Conservation (phyloP, 2,888 invertebrate genomes). For the Rhamnusium bicolor region DNA sequence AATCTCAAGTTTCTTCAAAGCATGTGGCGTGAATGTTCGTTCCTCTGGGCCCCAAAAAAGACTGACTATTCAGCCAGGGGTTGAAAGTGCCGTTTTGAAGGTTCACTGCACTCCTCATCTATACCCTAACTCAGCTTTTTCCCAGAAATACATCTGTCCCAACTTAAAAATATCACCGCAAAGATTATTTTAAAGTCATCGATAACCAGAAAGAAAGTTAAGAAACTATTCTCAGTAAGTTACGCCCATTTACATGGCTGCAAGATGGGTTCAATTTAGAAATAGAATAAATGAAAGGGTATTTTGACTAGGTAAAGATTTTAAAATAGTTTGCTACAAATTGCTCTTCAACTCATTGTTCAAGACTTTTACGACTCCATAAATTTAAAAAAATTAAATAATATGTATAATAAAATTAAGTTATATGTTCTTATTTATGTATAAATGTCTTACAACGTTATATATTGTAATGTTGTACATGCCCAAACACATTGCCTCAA, state of each 20-base stretch:
- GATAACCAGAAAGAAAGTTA: slow-evolving; percentile 55
- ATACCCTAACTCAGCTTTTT: slow-evolving; percentile 39
- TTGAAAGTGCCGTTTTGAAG: slow-evolving; percentile 44
- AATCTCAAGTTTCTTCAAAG: slow-evolving; percentile 54
- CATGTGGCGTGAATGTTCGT: slow-evolving; percentile 52
- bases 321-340: slow-evolving; percentile 54
- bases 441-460: slow-evolving; percentile 40
- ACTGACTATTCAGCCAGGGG: slow-evolving; percentile 31
- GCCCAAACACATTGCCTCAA: not conserved
- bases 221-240: slow-evolving; percentile 51
- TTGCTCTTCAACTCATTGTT: slow-evolving; percentile 54
- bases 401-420: slow-evolving; percentile 59
- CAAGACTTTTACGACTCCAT: slow-evolving; percentile 55
- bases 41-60: slow-evolving; percentile 43
- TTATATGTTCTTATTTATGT: slow-evolving; percentile 56
- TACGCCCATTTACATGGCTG: slow-evolving; percentile 44
- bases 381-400: slow-evolving; percentile 58
- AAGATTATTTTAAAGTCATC: slow-evolving; percentile 57
- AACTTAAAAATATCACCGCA: slow-evolving; percentile 60
- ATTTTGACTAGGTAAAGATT: slow-evolving; percentile 49
- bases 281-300: slow-evolving; percentile 52
- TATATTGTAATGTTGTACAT: not conserved
- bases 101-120: slow-evolving; percentile 52
- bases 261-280: slow-evolving; percentile 18
- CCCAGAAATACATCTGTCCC: slow-evolving; percentile 63